Evolutionary conservation across 2,797 vertebrate genomes (phyloP), one percentile per base, ranked within the genome.

Genomic region (Hybognathus amarus): DNA sequence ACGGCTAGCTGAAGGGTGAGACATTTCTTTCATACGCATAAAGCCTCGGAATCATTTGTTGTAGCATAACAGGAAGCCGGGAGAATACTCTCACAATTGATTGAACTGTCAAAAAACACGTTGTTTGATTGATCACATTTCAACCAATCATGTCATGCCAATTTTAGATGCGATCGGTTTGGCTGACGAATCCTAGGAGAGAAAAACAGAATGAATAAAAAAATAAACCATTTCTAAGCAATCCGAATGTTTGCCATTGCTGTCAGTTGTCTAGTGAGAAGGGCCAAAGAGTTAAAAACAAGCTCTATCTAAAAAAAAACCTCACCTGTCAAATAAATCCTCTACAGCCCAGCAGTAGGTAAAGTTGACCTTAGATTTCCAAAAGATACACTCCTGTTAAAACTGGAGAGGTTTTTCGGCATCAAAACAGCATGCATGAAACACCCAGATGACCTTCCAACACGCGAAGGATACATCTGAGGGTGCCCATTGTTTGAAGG

Each of bases 91-190:
- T 88, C 82, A 68, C 70, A 85, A 92, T 91, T 92, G 93, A 94
- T 94, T 93, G 91, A 93, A 93, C 87, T 91, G 92, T 93, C 93
- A 92, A 86, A 87, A 77, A 87, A 78, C 86, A 87, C 82, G 82
- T 80, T 52, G 83, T 71, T 85, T 92, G 92, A 94, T 92, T 92
- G 93, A 94, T 93, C 91, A 90, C 91, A 90, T 91, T 88, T 92
- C 89, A 90, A 91, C 93, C 91, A 91, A 92, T 92, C 90, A 87
- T 92, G 91, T 91, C 91, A 90, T 85, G 83, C 76, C 40, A 89
- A 79, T 85, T 74, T 45, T 73, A 88, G 88, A 88, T 85, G 63
- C 6, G 52, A 87, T 83, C 89, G 90, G 90, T 87, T 27, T 18
- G 33, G 74, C 54, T 73, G 71, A 79, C 82, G 18, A 47, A 38